Evolutionary conservation across 2,888 invertebrate species (phyloP).

Genomic region (Hybos culiciformis): DNA sequence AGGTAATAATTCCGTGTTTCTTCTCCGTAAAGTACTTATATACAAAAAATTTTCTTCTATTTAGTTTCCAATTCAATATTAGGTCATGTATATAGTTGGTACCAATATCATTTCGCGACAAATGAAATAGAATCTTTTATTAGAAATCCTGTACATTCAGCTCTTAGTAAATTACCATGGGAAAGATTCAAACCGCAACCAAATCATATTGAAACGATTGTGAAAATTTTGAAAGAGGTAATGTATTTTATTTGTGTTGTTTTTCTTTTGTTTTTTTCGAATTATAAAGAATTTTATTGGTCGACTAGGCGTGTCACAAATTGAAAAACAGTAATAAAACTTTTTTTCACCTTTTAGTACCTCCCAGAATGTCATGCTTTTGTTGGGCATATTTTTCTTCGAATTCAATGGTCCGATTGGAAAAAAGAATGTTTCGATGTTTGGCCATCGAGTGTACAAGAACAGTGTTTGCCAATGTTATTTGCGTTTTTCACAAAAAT

Average conservation of each 20-base stretch:
- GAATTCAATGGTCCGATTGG: conserved; percentile 53
- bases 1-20: conserved; percentile 19
- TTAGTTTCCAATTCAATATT: conserved; percentile 34
- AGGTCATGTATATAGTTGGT: conserved; percentile 55
- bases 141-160: conserved; percentile 48
- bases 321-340: no score
- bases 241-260: conserved; percentile 6
- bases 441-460: conserved; percentile 32
- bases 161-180: conserved; percentile 55
- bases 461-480: conserved; percentile 46
- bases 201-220: conserved; percentile 44
- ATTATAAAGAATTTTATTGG: conserved; percentile 1
- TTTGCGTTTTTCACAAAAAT: conserved; percentile 57
- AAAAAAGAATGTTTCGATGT: conserved; percentile 34
- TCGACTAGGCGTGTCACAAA: no score
- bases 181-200: conserved; percentile 51
- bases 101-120: conserved; percentile 51
- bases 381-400: conserved; percentile 53
- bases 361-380: conserved; percentile 57
- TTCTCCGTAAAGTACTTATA: background rate
- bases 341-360: conserved; percentile 35
- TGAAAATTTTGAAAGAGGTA: conserved; percentile 48
- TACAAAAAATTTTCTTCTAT: conserved; percentile 3
- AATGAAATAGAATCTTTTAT: conserved; percentile 47
- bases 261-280: conserved; percentile 1